Percentiles rank a stretch among this genome's conserved stretches.
Evolutionary conservation across 2,113 vertebrate genomes (phyloP).

Genomic region (Percina caprodes): DNA sequence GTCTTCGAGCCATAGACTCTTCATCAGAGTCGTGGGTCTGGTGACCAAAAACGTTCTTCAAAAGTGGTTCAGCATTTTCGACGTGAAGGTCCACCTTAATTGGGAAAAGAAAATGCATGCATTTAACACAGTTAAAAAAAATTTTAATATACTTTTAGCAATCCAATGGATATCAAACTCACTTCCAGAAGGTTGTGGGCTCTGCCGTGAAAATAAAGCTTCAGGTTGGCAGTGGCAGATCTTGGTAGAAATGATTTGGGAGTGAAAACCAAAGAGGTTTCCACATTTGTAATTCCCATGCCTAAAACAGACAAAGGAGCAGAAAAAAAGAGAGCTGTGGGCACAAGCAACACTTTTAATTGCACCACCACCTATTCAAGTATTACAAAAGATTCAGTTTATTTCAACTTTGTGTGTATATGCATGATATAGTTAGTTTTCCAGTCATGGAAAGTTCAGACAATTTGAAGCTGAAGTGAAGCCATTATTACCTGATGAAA

Average conservation of each 20-base stretch:
- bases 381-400: not conserved
- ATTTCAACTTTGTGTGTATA: not conserved
- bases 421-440: not conserved
- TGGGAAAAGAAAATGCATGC: constrained; percentile 5
- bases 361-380: not conserved
- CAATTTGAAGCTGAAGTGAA: not conserved
- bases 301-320: constrained; percentile 70
- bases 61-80: constrained; percentile 76
- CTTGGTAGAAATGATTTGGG: constrained; percentile 89
- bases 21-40: constrained; percentile 10
- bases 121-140: not conserved
- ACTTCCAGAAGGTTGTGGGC: constrained; percentile 90
- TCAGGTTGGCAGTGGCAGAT: constrained; percentile 85
- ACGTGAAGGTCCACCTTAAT: constrained; percentile 76
- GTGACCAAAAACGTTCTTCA: constrained; percentile 73
- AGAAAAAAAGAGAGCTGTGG: not conserved
- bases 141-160: not conserved
- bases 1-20: constrained; percentile 22
- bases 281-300: constrained; percentile 84
- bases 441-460: not conserved
- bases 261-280: constrained; percentile 88
- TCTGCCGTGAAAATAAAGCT: constrained; percentile 83
- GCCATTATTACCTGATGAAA: constrained; percentile 80
- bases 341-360: not conserved
- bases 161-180: constrained; percentile 49